Evolutionary conservation across 2,888 invertebrate genomes (phyloP), one percentile per base, ranked within the genome.

Genomic region (Dascillus cervinus): DNA sequence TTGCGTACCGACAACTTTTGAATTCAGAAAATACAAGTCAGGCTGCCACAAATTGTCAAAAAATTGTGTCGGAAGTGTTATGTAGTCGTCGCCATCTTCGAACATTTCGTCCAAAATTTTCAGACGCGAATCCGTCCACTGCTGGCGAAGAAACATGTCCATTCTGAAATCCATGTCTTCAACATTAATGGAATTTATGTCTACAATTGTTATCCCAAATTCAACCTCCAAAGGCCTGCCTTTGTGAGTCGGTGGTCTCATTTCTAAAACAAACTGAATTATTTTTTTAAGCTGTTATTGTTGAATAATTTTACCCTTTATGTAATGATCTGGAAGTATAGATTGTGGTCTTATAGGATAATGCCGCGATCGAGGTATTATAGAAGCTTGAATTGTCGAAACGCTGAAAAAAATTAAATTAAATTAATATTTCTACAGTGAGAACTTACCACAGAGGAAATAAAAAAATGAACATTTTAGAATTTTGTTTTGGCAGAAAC

Each of bases 111-210:
- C 76, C 0, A 85, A 80, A 41, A 85, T 72, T 53, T 78, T 76
- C 28, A 87, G 66, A 26, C 86, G 71, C n/a, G 79, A 75, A 57
- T 87, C 86, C 22, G 72, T 71, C 88, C 88, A 88, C 21, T 81
- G 78, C 56, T 86, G 85, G 51, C 82, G 74, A 44, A 88, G 73
- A 62, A 86, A 84, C 82, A 87, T 83, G 55, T 88, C 87, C 65
- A 88, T 82, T 63, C 87, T 77, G 65, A 88, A 85, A 64, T 87
- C 87, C 87, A 87, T 87, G 53, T 87, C 85, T 66, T 86, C 85
- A 39, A 87, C 86, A 56, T 86, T 87, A 46, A 88, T 86, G 11
- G 86, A 86, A 64, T 87, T 87, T 39, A 88, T 85, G 59, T 88
- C 87, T 41, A 87, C 83, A 20, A 88, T 81, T 60, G 82, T 83